phyloP scores from a whole-genome alignment of 2,113 vertebrate genomes.

The Choloepus hoffmanni region DNA sequence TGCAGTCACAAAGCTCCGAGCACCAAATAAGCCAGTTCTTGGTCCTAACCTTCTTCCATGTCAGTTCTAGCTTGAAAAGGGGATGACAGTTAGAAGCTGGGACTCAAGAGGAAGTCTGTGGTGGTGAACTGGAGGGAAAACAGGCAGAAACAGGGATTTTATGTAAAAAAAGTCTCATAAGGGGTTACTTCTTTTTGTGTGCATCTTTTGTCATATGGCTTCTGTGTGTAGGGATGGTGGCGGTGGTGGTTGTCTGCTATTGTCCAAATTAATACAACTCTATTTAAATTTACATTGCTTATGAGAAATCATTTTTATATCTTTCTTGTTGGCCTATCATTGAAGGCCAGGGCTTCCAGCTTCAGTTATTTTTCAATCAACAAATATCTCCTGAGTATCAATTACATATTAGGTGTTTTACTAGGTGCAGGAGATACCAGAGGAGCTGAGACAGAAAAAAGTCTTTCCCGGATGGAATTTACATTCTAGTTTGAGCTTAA shows the following conservation, averaged over 20 bases:
- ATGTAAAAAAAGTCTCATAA: background rate
- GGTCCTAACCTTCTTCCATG: background rate
- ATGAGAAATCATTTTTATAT: background rate
- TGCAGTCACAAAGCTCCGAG: background rate
- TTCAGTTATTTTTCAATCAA: background rate
- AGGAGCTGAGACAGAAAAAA: background rate
- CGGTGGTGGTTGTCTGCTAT: background rate
- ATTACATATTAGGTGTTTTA: background rate
- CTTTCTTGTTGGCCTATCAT: background rate
- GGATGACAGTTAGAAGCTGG: background rate
- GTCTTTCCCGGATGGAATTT: background rate
- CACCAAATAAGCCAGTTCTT: background rate
- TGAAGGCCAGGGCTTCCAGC: slow-evolving; percentile 9
- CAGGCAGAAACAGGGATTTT: background rate
- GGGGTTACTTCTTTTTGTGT: background rate
- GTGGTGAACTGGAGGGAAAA: background rate
- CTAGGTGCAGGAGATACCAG: background rate
- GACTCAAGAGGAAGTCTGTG: background rate
- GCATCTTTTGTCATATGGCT: background rate
- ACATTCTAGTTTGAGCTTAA: background rate
- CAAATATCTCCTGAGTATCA: slow-evolving; percentile 40
- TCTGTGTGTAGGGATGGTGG: background rate
- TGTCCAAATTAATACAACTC: slow-evolving; percentile 22
- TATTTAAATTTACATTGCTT: slow-evolving; percentile 42
- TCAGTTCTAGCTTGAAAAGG: background rate